Conservation (phyloP, 2,113 vertebrate species). For the Solea solea region DNA sequence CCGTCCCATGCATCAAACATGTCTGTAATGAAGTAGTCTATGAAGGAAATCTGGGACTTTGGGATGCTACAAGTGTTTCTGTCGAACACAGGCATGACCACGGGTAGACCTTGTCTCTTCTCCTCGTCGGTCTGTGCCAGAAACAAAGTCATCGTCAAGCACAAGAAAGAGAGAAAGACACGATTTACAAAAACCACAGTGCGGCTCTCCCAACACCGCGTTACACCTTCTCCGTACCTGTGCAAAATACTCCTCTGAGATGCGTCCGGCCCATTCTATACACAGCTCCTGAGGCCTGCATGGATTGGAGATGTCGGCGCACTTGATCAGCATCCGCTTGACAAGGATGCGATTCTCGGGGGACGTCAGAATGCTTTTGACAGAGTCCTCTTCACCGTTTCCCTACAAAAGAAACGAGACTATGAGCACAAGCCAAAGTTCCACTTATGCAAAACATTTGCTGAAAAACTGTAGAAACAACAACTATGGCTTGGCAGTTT, state of each 20-base stretch:
- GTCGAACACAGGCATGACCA: slow-evolving; percentile 98
- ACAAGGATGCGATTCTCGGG: slow-evolving; percentile 94
- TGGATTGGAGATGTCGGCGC: slow-evolving; percentile 96
- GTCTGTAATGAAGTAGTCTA: slow-evolving; percentile 98
- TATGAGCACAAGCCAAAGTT: background rate
- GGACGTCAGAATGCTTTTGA: slow-evolving; percentile 86
- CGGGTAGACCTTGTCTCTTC: slow-evolving; percentile 90
- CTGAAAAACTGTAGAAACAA: slow-evolving; percentile 12
- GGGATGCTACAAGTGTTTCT: slow-evolving; percentile 97
- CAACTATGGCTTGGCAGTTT: background rate
- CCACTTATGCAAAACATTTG: background rate
- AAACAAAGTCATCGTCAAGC: slow-evolving; percentile 35
- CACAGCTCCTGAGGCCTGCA: slow-evolving; percentile 91
- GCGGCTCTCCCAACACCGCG: background rate
- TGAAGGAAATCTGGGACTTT: slow-evolving; percentile 97
- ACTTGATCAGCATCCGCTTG: slow-evolving; percentile 98
- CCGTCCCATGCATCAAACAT: slow-evolving; percentile 99
- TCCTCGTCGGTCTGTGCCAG: slow-evolving; percentile 93
- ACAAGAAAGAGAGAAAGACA: background rate
- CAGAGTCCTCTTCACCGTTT: slow-evolving; percentile 83
- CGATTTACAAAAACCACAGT: background rate
- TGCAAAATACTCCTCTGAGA: slow-evolving; percentile 98
- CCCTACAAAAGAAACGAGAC: slow-evolving; percentile 58
- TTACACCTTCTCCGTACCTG: slow-evolving; percentile 83
- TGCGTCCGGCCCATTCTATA: slow-evolving; percentile 95